Percentiles rank a stretch among this genome's conserved stretches.
These are phyloP conservation scores for Amblyjoppa fuscipennis DNA, from an alignment of 2,888 invertebrate genomes.

Conservation along the genomic window DNA sequence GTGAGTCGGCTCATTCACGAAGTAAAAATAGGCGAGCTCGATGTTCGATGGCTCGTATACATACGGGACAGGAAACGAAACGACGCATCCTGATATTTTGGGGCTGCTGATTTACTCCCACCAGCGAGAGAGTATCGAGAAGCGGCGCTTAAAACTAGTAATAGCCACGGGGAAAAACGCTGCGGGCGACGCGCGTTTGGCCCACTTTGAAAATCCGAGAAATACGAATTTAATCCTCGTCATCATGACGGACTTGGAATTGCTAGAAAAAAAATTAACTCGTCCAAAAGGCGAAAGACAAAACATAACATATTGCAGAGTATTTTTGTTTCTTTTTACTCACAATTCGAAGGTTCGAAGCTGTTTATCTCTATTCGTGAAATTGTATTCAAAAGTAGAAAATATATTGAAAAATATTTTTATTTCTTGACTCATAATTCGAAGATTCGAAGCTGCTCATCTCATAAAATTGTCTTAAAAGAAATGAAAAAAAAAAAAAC, in stretches of 20 bases:
- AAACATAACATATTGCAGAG: background rate
- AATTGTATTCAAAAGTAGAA: too few species aligned
- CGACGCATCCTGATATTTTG: slow-evolving; percentile 50
- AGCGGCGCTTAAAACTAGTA: slow-evolving; percentile 9
- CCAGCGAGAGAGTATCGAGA: slow-evolving; percentile 10
- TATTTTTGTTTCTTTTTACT: background rate
- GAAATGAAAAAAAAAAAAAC: background rate
- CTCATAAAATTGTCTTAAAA: too few species aligned
- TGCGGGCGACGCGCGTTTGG: slow-evolving; percentile 7
- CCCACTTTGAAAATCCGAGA: slow-evolving; percentile 26
- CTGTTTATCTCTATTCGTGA: too few species aligned
- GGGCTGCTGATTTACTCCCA: slow-evolving; percentile 44
- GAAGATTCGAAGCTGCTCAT: background rate
- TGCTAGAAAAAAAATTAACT: background rate
- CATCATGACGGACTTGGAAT: background rate
- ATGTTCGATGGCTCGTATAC: slow-evolving; percentile 29
- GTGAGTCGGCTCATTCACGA: background rate
- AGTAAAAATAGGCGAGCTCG: slow-evolving; percentile 49
- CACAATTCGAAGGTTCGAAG: background rate
- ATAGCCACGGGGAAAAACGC: slow-evolving; percentile 37
- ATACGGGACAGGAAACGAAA: slow-evolving; percentile 45
- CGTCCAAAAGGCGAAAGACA: background rate
- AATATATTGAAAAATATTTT: too few species aligned
- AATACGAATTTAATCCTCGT: slow-evolving; percentile 24
- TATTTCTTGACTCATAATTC: background rate